phyloP scores from a whole-genome alignment of 2,888 invertebrate species.

The Urechis unicinctus region DNA sequence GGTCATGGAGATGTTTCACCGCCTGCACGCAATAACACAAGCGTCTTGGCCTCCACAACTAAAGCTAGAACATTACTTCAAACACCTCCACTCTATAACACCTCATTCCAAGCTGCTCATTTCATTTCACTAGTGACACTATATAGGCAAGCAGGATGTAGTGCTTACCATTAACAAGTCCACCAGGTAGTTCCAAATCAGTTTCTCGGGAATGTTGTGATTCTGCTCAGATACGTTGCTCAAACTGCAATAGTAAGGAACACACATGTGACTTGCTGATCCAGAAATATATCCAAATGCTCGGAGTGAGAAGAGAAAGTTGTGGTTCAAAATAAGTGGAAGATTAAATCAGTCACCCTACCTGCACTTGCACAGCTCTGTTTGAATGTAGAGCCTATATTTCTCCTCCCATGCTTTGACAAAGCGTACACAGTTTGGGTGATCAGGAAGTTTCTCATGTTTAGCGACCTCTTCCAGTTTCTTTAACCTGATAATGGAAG shows the following conservation, averaged over 20 bases:
- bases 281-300: too few relatives aligned
- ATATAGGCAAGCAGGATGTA: neutral
- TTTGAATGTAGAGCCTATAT: conserved; percentile 63
- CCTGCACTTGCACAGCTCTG: conserved; percentile 64
- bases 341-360: neutral
- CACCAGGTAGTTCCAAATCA: conserved; percentile 63
- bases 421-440: conserved; percentile 64
- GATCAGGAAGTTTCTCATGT: conserved; percentile 63
- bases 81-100: too few relatives aligned
- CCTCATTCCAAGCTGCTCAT: too few relatives aligned
- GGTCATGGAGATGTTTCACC: conserved; percentile 63
- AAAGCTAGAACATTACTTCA: too few relatives aligned
- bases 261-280: too few relatives aligned
- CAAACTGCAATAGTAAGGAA: conserved; percentile 50
- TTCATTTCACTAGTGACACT: too few relatives aligned
- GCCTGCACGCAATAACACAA: conserved; percentile 57
- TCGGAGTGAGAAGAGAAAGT: neutral
- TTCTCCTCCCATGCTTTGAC: conserved; percentile 70
- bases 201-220: conserved; percentile 58
- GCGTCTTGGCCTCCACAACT: too few relatives aligned
- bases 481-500: conserved; percentile 45
- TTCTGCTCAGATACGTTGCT: conserved; percentile 57
- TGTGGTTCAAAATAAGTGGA: neutral
- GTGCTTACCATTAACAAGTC: conserved; percentile 56
- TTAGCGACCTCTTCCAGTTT: conserved; percentile 64